Evolutionary conservation across 2,113 vertebrate species (phyloP), one percentile per base, ranked within the genome.

Genomic region (Guaruba guarouba): DNA sequence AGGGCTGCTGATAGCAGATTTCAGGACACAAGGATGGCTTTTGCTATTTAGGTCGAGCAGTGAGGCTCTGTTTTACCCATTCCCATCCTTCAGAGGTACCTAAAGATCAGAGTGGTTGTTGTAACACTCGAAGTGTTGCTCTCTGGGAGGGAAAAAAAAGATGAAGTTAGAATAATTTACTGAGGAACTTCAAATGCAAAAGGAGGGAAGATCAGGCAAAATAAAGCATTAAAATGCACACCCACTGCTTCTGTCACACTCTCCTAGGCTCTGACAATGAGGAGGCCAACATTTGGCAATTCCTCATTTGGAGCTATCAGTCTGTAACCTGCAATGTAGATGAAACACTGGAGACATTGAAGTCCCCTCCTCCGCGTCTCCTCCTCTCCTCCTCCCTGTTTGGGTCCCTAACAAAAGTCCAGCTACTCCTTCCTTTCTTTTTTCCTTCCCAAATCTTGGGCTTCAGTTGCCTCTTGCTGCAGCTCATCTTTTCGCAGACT

Each of bases 161-260:
- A 19, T 22, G 33, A 83, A 87, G 46, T 81, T 61, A n/a, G 80
- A 85, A 77, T 77, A 54, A 88, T 78, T 86, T 74, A 31, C 48
- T 37, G 8, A 82, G 76, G 66, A 85, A 43, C 80, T 93, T 91
- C 66, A 74, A 59, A 88, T 85, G 84, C 70, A 93, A 85, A 74
- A 0, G 0, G 11, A 85, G 54, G 54, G 61, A 91, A 74, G 80
- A 85, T 74, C 48, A 74, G 76, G 81, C 94, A 74, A 91, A 69
- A 78, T 59, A 74, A 81, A 95, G 62, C 63, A 77, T 85, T 88
- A 64, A 85, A 77, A 91, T 88, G 78, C 84, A 78, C 80, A 59
- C 75, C 80, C 80, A 78, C 84, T 1, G 1, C 54, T 95, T 88
- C 82, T 90, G 82, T 80, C 90, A 91, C 24, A 29, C 70, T 82